A percentile compares a stretch with the other conserved stretches of the same genome.
These are phyloP conservation scores for Mechanitis messenoides DNA, from an alignment of 2,888 invertebrate species.

Conservation along the genomic window DNA sequence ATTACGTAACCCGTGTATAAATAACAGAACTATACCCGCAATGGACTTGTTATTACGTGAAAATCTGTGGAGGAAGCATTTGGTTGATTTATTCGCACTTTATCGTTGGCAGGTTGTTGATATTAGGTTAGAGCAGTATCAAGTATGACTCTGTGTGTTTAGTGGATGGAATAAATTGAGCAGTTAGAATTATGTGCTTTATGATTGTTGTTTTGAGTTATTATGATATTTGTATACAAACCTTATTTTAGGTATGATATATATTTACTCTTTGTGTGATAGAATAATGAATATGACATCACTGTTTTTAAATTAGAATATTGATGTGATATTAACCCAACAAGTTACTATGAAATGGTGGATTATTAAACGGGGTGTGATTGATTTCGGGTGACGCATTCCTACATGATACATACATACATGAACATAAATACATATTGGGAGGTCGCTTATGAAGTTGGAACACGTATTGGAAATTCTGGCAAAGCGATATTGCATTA, in stretches of 20 bases:
- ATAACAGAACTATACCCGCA: conserved; percentile 33
- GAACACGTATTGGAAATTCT: not conserved
- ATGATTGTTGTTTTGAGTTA: no score
- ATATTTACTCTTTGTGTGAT: no score
- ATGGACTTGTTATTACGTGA: conserved; percentile 51
- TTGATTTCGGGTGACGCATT: not conserved
- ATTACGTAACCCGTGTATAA: conserved; percentile 27
- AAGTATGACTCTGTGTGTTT: not conserved
- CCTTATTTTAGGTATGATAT: no score
- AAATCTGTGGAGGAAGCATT: conserved; percentile 47
- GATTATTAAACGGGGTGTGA: not conserved
- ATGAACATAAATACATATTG: not conserved
- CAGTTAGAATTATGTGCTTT: not conserved
- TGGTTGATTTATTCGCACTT: conserved; percentile 51
- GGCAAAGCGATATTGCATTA: conserved; percentile 18
- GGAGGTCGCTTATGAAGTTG: not conserved
- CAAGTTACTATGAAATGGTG: no score
- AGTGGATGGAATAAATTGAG: conserved; percentile 11
- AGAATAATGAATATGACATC: not conserved
- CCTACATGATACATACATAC: no score
- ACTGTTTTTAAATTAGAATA: no score
- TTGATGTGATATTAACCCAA: no score
- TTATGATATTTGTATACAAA: no score
- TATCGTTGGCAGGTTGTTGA: conserved; percentile 38
- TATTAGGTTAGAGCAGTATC: conserved; percentile 15